A percentile compares a stretch with the other conserved stretches of the same genome.
Evolutionary conservation across 2,797 vertebrate species (phyloP).

Genomic region (Melanotaenia maccullochi): DNA sequence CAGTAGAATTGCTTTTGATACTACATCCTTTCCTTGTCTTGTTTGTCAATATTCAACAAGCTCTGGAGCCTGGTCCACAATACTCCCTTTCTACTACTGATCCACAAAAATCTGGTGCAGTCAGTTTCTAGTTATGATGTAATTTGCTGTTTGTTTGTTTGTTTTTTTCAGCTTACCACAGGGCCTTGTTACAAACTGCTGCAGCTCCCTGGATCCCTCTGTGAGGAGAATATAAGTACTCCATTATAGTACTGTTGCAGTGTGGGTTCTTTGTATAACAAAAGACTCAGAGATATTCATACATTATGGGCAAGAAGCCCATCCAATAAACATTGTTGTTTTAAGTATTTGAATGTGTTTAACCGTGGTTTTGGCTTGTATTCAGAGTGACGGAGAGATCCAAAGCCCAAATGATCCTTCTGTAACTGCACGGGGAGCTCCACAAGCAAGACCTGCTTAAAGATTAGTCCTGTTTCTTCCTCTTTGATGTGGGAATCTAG

Average conservation of each 20-base stretch:
- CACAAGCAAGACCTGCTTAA: constrained; percentile 67
- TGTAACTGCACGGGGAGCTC: constrained; percentile 56
- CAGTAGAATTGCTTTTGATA: background rate
- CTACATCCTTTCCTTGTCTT: background rate
- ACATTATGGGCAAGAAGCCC: constrained; percentile 18
- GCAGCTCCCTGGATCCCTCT: constrained; percentile 16
- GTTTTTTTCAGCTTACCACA: constrained; percentile 10
- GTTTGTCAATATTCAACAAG: background rate
- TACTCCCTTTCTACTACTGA: background rate
- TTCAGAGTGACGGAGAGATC: constrained; percentile 43
- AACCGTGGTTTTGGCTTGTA: constrained; percentile 39
- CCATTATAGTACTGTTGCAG: constrained; percentile 11
- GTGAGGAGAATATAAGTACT: constrained; percentile 20
- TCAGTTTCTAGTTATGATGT: constrained; percentile 8
- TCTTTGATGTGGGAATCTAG: constrained; percentile 72
- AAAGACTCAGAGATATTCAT: constrained; percentile 26
- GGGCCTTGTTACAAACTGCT: constrained; percentile 27
- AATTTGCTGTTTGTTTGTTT: background rate
- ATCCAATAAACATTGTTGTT: constrained; percentile 18
- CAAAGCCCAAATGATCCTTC: constrained; percentile 45
- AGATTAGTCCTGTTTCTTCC: constrained; percentile 63
- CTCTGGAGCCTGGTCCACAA: background rate
- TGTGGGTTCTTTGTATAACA: constrained; percentile 25
- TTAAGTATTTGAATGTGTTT: constrained; percentile 27
- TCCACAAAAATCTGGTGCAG: background rate